Base-by-base conservation (phyloP, 2,888 invertebrate genomes). In the Pristionchus fissidentatus region DNA sequence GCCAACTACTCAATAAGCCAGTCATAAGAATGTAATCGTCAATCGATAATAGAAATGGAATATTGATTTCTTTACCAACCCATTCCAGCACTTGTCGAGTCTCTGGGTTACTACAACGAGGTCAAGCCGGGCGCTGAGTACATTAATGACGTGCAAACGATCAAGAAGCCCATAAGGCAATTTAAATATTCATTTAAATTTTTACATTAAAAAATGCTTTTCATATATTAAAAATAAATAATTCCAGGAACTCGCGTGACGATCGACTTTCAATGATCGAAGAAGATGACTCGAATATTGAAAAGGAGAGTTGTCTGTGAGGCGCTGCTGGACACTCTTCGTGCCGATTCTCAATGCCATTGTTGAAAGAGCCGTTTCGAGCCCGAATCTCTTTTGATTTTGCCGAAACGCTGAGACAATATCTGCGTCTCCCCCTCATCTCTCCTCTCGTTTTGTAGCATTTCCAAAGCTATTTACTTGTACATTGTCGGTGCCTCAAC, bases 91-190 rank as follows among this genome's bases (percentile, higher is more conserved):
- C 82, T 82, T 49, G 70, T 82, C 46, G 55, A 41, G n/a, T 82
- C 82, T 10, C 29, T 19, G 13, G 82, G 52, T 5, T 82, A 82
- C 82, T 82, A 82, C 70, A 82, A 82, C 26, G 82, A 82, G 70
- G 70, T 82, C 19, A 55, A 70, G 70, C 38, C 46, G 26, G 82
- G 55, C 22, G 22, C 70, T 7, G 82, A 82, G 5, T 82, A 82
- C 29, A n/a, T 82, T n/a, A 82, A 82, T n/a, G 82, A 82, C 26
- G 70, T 49, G 19, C n/a, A 43, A 35, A 22, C 38, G 3, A 0
- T 80, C 43, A 46, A 60, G 43, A 80, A 57, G 80, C 8, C 8
- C 4, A 10, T 78, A 22, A n/a, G 46, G 46, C 41, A n/a, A n/a
- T 10, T 26, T 49, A 15, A 19, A 66, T 38, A 15, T 66, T 66